Base-by-base conservation (phyloP, 1,140 invertebrate species). In the Drosophila baimaii region DNA sequence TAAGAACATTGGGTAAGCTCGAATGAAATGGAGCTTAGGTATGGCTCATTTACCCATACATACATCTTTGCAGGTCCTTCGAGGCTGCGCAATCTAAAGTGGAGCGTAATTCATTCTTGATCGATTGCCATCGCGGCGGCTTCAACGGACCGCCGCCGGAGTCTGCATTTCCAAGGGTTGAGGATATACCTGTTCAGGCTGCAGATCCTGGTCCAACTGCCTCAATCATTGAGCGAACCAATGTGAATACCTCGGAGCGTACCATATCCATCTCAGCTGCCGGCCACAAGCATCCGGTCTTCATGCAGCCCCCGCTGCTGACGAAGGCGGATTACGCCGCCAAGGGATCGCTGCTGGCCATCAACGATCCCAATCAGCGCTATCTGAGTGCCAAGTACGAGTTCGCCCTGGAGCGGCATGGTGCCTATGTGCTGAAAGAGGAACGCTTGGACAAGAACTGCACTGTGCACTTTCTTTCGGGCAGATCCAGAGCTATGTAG, bases 361-460 rank as follows among this genome's bases (percentile, higher is more conserved):
- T 17, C 6, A 68, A 68, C 25, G 83, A 86, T 58, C 8, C n/a
- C 0, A 51, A 9, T 23, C 21, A 5, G 1, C 83, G 84, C 9
- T 88, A 66, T 17, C 44, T 88, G 10, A 80, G 52, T 51, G 68
- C 66, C 2, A 88, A 47, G 41, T 77, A 73, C 17, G 84, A 83
- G 13, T 86, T 77, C 13, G 41, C 15, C 0, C 15, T 79, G 39
- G 83, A 86, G 41, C 76, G 72, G 3, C 41, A 64, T 51, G 62
- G 55, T 2, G 62, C 39, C 17, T 82, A 79, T 61, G 25, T 25
- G 0, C 12, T 62, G 0, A 17, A 51, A 21, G 35, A 77, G n/a
- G n/a, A 29, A 3, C 13, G 35, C 0, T 15, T 37, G 1, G 13
- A 44, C 12, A 23, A 55, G 3, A 39, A 19, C 25, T 17, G 10